Base-by-base conservation (phyloP, 2,797 vertebrate species). In the Brotula barbata region DNA sequence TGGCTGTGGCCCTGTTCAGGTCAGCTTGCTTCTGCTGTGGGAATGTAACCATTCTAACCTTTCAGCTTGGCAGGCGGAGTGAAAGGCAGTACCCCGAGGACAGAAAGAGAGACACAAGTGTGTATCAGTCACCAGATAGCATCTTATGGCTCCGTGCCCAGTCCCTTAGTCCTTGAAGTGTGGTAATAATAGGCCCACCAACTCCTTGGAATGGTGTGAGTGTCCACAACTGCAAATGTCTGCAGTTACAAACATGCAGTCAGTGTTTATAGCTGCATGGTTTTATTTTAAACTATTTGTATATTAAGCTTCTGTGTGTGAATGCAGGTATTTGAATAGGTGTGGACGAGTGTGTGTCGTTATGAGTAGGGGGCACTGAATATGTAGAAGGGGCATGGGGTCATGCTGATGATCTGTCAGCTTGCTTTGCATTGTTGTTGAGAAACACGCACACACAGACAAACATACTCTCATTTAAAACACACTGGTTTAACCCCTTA, bases 141-240 rank as follows among this genome's bases (percentile, higher is more conserved):
- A 84, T 87, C 85, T 86, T 84, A 78, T 87, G 82, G 87, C 85
- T 58, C 21, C 0, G 21, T 63, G 83, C 87, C 89, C 75, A 45
- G 78, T 83, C 64, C 80, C 75, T 16, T 33, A 77, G 84, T 78
- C 84, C 86, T 88, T 87, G 81, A 89, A 87, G 85, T 85, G 83
- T 57, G 58, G 75, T 90, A 90, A 89, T 87, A 87, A 87, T 90
- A 90, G 88, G 69, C 46, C 62, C 70, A 78, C 73, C 85, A 88
- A 89, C 68, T 84, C 78, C 85, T 90, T 81, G 88, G 87, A 89
- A 89, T 89, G 84, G 83, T 85, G 85, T 72, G 77, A 84, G 81
- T 84, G 74, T 74, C 75, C 68, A 78, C 82, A 75, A 72, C 69
- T 83, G 65, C 46, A 54, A 64, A 78, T 80, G 62, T 48, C 76